phyloP scores from a whole-genome alignment of 1,140 invertebrate genomes.

The Drosophila parvula region DNA sequence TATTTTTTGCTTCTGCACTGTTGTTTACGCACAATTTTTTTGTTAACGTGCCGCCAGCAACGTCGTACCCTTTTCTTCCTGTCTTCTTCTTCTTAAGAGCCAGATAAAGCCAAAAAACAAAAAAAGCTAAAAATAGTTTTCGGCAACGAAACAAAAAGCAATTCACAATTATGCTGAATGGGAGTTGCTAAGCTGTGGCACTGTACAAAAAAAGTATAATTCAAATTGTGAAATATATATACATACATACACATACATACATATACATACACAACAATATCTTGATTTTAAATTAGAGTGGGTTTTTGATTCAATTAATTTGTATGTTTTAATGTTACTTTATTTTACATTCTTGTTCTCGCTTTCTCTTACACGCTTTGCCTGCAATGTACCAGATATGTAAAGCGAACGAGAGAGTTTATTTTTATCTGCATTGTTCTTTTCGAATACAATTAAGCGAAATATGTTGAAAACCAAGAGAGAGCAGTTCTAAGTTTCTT shows the following conservation, averaged over 20 bases:
- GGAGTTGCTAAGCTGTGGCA: conserved; percentile 4
- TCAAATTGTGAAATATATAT: no score
- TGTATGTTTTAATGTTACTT: no score
- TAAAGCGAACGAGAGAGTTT: no score
- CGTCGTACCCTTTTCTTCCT: conserved; percentile 52
- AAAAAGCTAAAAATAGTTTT: conserved; percentile 60
- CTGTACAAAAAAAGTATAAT: not conserved
- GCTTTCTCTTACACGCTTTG: not conserved
- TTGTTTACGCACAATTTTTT: conserved; percentile 66
- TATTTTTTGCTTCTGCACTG: conserved; percentile 54
- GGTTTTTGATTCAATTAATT: not conserved
- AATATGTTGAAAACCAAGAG: no score
- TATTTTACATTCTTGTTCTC: not conserved
- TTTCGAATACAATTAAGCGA: no score
- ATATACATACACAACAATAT: no score
- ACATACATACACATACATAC: no score
- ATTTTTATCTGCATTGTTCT: no score
- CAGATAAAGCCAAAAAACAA: conserved; percentile 58
- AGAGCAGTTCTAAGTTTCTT: no score
- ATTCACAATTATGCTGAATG: conserved; percentile 44
- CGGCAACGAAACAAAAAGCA: conserved; percentile 18
- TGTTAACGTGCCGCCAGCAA: conserved; percentile 67
- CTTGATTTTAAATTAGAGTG: not conserved
- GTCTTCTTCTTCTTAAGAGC: conserved; percentile 22
- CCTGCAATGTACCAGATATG: not conserved